Evolutionary conservation across 1,140 invertebrate genomes (phyloP), one percentile per base, ranked within the genome.

Genomic region (Heliconius hewitsoni): DNA sequence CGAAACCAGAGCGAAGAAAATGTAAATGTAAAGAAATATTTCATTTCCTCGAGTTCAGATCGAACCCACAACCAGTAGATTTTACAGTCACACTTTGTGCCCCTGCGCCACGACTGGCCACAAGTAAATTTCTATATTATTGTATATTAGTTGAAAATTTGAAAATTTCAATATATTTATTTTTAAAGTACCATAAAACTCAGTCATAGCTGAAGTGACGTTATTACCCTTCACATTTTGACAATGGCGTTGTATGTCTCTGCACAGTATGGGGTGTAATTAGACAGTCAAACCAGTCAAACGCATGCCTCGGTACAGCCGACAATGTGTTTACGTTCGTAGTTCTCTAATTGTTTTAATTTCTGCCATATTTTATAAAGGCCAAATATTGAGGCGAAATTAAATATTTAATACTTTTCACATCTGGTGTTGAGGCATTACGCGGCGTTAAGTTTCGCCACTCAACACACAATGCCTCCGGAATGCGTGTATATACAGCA

Each of bases 271-370:
- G 85, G 78, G 82, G 85, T 71, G 75, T 87, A 87, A 89, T 87
- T 84, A 87, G 84, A 78, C 84, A 88, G 86, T 88, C 85, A 86
- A 87, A 87, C 80, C 85, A 90, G 87, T 89, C 86, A 86, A 88
- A 88, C 81, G 77, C 86, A 88, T 84, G 81, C 83, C 79, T 72
- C 73, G 50, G 77, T 78, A 50, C 74, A 80, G 50, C 8, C 76
- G 8, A 55, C 55, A 79, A 72, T 18, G 71, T 30, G 27, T 30
- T 66, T 66, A 66, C 60, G 60, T 66, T 66, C 13, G 27, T 66
- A 66, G 60, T 16, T 66, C 60, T 4, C 60, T 8, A 27, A 66
- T 66, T 66, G 27, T 66, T 30, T 66, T 30, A 66, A 66, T 30
- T 9, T n/a, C 60, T 66, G 60, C 60, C 60, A 6, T 66, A 23